Conservation (phyloP, 2,888 invertebrate species). For the Trichogramma evanescens region DNA sequence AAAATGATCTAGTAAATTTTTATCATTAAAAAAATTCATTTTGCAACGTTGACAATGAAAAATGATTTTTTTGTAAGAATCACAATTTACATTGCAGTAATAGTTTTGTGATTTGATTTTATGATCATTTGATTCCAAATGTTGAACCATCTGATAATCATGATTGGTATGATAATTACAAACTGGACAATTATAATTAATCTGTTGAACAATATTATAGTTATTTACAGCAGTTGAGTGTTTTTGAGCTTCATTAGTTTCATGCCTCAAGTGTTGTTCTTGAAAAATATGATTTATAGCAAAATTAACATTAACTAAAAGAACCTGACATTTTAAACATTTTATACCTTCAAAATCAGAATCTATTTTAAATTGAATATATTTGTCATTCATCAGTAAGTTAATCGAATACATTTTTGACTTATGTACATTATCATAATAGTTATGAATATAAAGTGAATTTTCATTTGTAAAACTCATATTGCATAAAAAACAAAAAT, state of each 20-base stretch:
- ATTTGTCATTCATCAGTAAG: slow-evolving; percentile 16
- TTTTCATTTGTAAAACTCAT: slow-evolving; percentile 12
- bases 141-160: slow-evolving; percentile 14
- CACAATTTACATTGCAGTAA: slow-evolving; percentile 7
- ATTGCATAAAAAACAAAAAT: slow-evolving; percentile 16
- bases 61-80: slow-evolving; percentile 11
- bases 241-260: neutral
- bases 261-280: slow-evolving; percentile 5
- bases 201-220: neutral
- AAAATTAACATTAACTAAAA: slow-evolving; percentile 8
- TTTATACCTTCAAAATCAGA: slow-evolving; percentile 11
- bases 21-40: slow-evolving; percentile 15
- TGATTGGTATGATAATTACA: slow-evolving; percentile 9
- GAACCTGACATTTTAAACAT: slow-evolving; percentile 16
- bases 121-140: slow-evolving; percentile 16
- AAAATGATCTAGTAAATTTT: slow-evolving; percentile 14
- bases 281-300: slow-evolving; percentile 14
- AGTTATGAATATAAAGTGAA: slow-evolving; percentile 11
- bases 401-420: slow-evolving; percentile 10
- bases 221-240: neutral
- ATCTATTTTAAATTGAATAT: slow-evolving; percentile 14
- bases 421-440: slow-evolving; percentile 14
- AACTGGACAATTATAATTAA: slow-evolving; percentile 11
- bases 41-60: slow-evolving; percentile 9
- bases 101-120: slow-evolving; percentile 7